Evolutionary conservation across 92 coral and sea anemone species (phyloP).

Genomic region (Actinostola sp.): DNA sequence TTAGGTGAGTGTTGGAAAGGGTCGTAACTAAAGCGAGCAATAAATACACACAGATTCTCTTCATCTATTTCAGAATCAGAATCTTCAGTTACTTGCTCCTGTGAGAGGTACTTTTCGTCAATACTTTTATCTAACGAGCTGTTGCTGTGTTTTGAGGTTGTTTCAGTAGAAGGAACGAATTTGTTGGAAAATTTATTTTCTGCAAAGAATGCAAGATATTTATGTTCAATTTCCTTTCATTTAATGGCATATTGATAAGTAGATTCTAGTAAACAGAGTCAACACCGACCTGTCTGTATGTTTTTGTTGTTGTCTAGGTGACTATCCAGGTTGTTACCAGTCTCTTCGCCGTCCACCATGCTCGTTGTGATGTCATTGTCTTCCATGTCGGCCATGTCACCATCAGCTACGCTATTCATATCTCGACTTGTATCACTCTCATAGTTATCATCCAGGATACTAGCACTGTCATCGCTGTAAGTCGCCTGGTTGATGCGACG

Average conservation of each 20-base stretch:
- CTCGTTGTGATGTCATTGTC: constrained; percentile 32
- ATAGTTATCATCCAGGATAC: constrained; percentile 59
- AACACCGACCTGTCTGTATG: neutral
- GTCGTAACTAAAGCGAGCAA: constrained; percentile 95
- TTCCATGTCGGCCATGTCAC: constrained; percentile 68
- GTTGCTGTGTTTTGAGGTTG: constrained; percentile 1
- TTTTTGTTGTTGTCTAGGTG: constrained; percentile 24
- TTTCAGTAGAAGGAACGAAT: neutral
- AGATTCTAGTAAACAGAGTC: too few relatives aligned
- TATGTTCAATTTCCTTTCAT: neutral
- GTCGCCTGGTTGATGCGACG: constrained; percentile 71
- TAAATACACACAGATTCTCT: constrained; percentile 86
- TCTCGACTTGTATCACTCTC: constrained; percentile 88
- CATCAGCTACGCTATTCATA: constrained; percentile 67
- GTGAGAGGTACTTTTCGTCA: constrained; percentile 48
- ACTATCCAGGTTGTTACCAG: constrained; percentile 7
- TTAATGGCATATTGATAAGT: too few relatives aligned
- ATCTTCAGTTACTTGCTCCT: constrained; percentile 16
- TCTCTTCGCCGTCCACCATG: constrained; percentile 21
- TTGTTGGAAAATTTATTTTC: neutral
- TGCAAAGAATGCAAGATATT: neutral
- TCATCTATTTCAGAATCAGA: constrained; percentile 31
- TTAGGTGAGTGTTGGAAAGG: constrained; percentile 93
- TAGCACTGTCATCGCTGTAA: constrained; percentile 66
- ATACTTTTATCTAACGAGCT: constrained; percentile 14